These are phyloP conservation scores for Dynastes hyllus DNA, from an alignment of 2,888 invertebrate genomes.

Conservation along the genomic window DNA sequence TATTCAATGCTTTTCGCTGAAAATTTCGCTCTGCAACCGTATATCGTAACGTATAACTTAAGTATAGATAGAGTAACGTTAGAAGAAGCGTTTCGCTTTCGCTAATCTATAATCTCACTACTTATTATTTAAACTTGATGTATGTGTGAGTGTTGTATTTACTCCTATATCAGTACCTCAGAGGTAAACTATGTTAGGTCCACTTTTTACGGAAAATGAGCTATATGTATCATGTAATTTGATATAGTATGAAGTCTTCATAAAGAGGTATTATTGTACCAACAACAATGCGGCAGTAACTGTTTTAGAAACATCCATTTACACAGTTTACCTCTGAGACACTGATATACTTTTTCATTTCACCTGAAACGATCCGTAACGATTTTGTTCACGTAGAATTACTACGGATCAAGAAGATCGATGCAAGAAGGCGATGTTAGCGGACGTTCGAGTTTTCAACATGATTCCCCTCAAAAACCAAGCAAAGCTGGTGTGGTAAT, in stretches of 20 bases:
- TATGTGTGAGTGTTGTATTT: too few species aligned
- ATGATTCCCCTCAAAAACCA: constrained; percentile 75
- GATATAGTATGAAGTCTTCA: too few species aligned
- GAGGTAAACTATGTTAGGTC: too few species aligned
- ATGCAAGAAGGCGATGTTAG: constrained; percentile 72
- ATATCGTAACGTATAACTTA: too few species aligned
- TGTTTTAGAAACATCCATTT: too few species aligned
- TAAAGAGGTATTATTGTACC: too few species aligned
- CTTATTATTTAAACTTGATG: background rate
- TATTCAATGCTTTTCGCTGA: background rate
- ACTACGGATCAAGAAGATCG: constrained; percentile 71
- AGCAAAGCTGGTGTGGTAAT: constrained; percentile 92
- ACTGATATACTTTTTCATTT: too few species aligned
- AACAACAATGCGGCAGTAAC: too few species aligned
- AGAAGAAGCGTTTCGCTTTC: background rate
- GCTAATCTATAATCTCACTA: background rate
- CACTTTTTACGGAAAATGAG: too few species aligned
- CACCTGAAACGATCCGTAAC: background rate
- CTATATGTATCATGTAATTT: too few species aligned
- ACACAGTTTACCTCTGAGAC: too few species aligned
- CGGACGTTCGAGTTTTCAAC: constrained; percentile 77
- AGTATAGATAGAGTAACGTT: background rate
- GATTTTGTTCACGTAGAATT: constrained; percentile 66
- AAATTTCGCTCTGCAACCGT: background rate
- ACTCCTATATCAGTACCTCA: too few species aligned